These are phyloP conservation scores for Rhodophaea formosa DNA, from an alignment of 2,888 invertebrate species.

Conservation along the genomic window DNA sequence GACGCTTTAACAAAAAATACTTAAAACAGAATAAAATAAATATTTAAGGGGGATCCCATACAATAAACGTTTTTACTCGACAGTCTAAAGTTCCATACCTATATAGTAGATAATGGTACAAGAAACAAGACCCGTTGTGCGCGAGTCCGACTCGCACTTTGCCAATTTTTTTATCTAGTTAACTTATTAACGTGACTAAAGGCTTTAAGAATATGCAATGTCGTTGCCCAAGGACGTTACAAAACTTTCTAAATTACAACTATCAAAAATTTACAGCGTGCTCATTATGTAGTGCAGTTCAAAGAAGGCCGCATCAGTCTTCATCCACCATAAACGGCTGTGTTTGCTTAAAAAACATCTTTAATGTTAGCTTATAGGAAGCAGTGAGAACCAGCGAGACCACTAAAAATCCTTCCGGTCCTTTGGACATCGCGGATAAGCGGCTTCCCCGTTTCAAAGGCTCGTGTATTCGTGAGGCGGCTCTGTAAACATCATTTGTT, in stretches of 20 bases:
- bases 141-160: too few species aligned
- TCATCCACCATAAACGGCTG: conserved; percentile 28
- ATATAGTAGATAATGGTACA: too few species aligned
- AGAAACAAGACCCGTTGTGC: too few species aligned
- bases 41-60: too few species aligned
- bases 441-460: conserved; percentile 62
- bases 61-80: too few species aligned
- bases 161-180: too few species aligned
- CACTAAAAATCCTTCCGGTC: conserved; percentile 67
- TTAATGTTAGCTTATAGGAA: conserved; percentile 36
- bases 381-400: conserved; percentile 41
- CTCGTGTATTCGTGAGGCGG: conserved; percentile 54
- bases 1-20: too few species aligned
- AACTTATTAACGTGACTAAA: too few species aligned
- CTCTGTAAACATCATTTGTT: conserved; percentile 68
- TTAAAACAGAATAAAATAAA: too few species aligned
- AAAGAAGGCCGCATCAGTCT: conserved; percentile 7
- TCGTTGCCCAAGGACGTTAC: not conserved
- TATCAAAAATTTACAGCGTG: conserved; percentile 2
- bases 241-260: not conserved
- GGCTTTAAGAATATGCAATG: too few species aligned
- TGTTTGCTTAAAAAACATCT: conserved; percentile 53
- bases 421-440: conserved; percentile 59
- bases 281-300: conserved; percentile 4
- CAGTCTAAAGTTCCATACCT: too few species aligned